Evolutionary conservation across 1,140 invertebrate genomes (phyloP).

Genomic region (Hermetia illucens): DNA sequence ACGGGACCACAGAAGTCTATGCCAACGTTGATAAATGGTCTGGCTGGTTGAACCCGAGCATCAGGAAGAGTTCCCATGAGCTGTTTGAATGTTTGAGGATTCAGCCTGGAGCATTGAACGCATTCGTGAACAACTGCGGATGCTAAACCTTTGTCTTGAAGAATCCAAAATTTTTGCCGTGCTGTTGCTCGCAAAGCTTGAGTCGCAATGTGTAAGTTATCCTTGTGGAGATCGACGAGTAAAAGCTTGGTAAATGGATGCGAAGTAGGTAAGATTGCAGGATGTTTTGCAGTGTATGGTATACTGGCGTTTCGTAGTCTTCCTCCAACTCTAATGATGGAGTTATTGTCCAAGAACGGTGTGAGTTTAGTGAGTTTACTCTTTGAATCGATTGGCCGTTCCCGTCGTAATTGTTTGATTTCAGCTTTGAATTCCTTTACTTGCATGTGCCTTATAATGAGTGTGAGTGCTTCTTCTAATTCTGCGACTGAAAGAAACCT

Average conservation of each 20-base stretch:
- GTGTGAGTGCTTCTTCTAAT: neutral
- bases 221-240: neutral
- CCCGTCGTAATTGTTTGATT: neutral
- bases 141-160: too few relatives aligned
- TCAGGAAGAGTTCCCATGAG: conserved; percentile 2
- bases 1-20: conserved; percentile 9
- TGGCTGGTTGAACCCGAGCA: neutral
- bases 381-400: neutral
- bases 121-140: too few relatives aligned
- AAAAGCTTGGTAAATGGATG: neutral
- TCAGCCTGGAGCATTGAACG: too few relatives aligned
- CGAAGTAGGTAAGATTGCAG: neutral
- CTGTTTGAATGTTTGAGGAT: too few relatives aligned
- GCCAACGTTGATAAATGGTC: conserved; percentile 6
- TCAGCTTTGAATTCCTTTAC: neutral
- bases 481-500: neutral
- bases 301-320: neutral
- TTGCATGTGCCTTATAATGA: neutral
- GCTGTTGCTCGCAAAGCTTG: too few relatives aligned
- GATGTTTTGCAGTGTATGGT: neutral
- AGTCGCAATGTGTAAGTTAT: too few relatives aligned
- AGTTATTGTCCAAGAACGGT: neutral
- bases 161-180: too few relatives aligned
- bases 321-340: neutral
- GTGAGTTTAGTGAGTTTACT: neutral